Evolutionary conservation across 1,140 invertebrate species (phyloP), one percentile per base, ranked within the genome.

Genomic region (Spodoptera frugiperda): DNA sequence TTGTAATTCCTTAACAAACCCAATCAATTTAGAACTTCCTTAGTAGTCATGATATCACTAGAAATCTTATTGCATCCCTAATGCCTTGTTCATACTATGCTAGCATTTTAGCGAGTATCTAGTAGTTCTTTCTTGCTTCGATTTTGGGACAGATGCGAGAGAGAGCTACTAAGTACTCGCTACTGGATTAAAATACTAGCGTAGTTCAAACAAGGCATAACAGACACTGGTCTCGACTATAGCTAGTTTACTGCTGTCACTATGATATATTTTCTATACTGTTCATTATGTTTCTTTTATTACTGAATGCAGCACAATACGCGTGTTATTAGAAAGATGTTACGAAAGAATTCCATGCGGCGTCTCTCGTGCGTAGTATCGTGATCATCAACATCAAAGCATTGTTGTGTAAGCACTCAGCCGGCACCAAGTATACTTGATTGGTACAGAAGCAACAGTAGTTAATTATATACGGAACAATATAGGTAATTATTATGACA

Each of bases 341-440:
- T 54, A 70, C 2, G 49, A 54, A 72, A 19, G 5, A 48, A n/a
- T 19, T 63, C 61, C 15, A 46, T 39, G 30, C 53, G 14, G 33
- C n/a, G 19, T 72, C 17, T 48, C 15, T 68, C 65, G 65, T 68
- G 65, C 65, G 48, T 70, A 15, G 11, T 30, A 68, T 53, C 65
- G 15, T 33, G 55, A 57, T 57, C 21, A 39, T 33, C 14, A 17
- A 3, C 49, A 54, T 70, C 49, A 39, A 39, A 70, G 21, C 67
- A 70, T 70, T 70, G 67, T 70, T 70, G 48, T 54, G 67, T 25
- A 70, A 70, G 25, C 25, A 11, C 19, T 63, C 61, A 65, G 17
- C 17, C 44, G 44, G 15, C 49, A 51, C 25, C 49, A 33, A 53
- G n/a, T 53, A 17, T 25, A 33, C 49, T n/a, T 54, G 67, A 54